A percentile compares a stretch with the other conserved stretches of the same genome.
phyloP scores from a whole-genome alignment of 2,113 vertebrate genomes.

The Lipophrys pholis region DNA sequence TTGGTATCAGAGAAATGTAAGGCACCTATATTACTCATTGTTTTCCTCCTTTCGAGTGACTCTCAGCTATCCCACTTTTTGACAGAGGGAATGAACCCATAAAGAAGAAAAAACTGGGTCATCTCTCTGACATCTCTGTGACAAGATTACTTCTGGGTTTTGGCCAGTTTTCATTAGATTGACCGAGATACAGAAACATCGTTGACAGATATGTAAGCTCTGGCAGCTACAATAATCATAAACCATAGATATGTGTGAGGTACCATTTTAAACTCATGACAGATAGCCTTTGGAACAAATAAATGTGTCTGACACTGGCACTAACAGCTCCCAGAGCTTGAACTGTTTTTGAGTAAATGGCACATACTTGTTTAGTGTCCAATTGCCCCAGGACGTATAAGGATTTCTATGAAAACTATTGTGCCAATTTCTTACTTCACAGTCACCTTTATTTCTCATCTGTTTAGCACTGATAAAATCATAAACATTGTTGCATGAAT shows the following conservation, averaged over 20 bases:
- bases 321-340: not conserved
- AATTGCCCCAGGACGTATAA: not conserved
- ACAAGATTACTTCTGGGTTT: constrained; percentile 59
- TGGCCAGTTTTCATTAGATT: constrained; percentile 51
- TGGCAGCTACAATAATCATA: constrained; percentile 23
- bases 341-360: not conserved
- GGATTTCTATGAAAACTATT: not conserved
- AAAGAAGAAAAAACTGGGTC: constrained; percentile 48
- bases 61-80: constrained; percentile 45
- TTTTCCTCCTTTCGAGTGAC: not conserved
- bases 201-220: constrained; percentile 19
- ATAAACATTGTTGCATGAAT: not conserved
- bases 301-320: not conserved
- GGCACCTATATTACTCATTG: constrained; percentile 2
- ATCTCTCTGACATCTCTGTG: constrained; percentile 52
- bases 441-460: not conserved
- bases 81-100: constrained; percentile 42
- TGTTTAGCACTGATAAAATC: too few species aligned
- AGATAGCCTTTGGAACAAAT: not conserved
- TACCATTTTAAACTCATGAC: constrained; percentile 5
- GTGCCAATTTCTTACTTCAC: not conserved
- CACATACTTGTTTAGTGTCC: not conserved
- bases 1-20: constrained; percentile 7
- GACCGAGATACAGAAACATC: constrained; percentile 24
- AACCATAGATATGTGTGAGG: constrained; percentile 14